Base-by-base conservation (phyloP, 2,113 vertebrate genomes). In the Microtus oregoni region DNA sequence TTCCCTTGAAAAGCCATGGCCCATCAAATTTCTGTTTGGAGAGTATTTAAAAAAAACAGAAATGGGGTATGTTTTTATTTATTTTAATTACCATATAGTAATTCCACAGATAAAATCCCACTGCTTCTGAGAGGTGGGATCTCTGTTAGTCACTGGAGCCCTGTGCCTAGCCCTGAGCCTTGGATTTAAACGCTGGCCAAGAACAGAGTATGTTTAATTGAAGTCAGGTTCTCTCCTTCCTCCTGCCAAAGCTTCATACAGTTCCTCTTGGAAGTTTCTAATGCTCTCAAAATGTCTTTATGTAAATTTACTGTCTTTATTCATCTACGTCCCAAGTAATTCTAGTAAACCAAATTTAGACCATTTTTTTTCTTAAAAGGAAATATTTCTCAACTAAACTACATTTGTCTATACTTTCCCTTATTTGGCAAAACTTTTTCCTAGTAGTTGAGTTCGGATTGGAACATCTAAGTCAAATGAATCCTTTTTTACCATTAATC, bases 211-310 rank as follows among this genome's bases (percentile, higher is more conserved):
- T 76, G 9, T 38, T 78, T 22, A 92, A 58, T 14, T 72, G 68
- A 92, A 70, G 82, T 90, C 61, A 95, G 10, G 7, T 87, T 81
- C 89, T 85, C 13, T 85, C 67, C 50, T 94, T 91, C 15, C 30
- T 88, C 78, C 7, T 89, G 41, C 67, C 77, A 92, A 90, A 90
- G 61, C 30, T 85, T 94, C 63, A 95, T 30, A 86, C 3, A 73
- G 38, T 92, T 41, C 30, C 50, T 83, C 67, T 77, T 95, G 79
- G 32, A 88, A 72, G 87, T 75, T 91, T 96, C 91, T 92, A 65
- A 94, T 78, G 30, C 4, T 91, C 35, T 95, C 73, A 83, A 70
- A 87, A 30, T 78, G 2, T 86, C 58, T n/a, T 96, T 94, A 77
- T 79, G 79, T 67, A 95, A 92, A 93, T 87, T 12, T 68, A 67